Conservation (phyloP, 2,113 vertebrate species). For the Sinocyclocheilus grahami region DNA sequence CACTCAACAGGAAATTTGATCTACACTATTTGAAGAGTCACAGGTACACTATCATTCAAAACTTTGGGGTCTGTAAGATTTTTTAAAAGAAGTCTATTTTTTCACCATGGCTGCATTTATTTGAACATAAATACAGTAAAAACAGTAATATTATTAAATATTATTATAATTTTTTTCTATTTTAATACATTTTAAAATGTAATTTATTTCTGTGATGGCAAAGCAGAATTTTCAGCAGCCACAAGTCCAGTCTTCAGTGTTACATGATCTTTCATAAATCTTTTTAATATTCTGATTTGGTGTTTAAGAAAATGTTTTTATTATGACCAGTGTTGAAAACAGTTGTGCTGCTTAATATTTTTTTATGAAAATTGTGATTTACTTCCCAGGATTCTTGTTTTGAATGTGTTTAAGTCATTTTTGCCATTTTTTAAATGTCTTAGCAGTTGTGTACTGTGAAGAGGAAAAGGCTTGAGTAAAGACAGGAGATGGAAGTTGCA, state of each 20-base stretch:
- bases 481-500: slow-evolving; percentile 73
- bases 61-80: not conserved
- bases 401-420: not conserved
- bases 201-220: too few relatives aligned
- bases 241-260: too few relatives aligned
- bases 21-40: not conserved
- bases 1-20: not conserved
- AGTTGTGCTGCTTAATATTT: not conserved
- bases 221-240: too few relatives aligned
- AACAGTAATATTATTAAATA: too few relatives aligned
- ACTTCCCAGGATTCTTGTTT: not conserved
- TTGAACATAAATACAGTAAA: too few relatives aligned
- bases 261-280: too few relatives aligned
- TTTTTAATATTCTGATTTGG: too few relatives aligned
- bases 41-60: not conserved
- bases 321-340: not conserved
- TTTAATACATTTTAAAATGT: too few relatives aligned
- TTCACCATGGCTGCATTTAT: too few relatives aligned
- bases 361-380: not conserved
- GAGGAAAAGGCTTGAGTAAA: not conserved
- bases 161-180: too few relatives aligned
- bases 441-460: not conserved
- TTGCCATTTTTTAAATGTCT: not conserved
- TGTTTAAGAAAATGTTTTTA: too few relatives aligned
- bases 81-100: too few relatives aligned